These are phyloP conservation scores for Notechis scutatus DNA, from an alignment of 2,113 vertebrate genomes.

Conservation along the genomic window DNA sequence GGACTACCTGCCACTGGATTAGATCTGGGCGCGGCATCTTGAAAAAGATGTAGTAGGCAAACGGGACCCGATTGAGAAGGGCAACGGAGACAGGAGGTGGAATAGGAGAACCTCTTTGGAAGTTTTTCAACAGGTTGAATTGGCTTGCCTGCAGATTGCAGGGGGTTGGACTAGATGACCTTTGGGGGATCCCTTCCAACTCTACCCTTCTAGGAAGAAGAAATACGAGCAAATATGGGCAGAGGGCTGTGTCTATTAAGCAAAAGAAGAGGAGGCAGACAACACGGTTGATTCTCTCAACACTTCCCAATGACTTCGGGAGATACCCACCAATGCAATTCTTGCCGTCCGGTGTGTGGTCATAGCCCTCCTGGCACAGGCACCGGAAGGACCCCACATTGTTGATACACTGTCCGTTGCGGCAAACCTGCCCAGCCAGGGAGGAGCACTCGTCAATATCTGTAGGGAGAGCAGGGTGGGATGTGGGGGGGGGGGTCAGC, in stretches of 20 bases:
- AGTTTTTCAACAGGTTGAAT: neutral
- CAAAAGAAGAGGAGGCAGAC: neutral
- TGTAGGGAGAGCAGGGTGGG: slow-evolving; percentile 47
- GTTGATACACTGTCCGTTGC: slow-evolving; percentile 88
- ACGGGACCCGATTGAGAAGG: neutral
- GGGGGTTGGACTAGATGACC: neutral
- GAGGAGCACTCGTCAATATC: slow-evolving; percentile 86
- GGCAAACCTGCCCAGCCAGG: slow-evolving; percentile 85
- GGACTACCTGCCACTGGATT: neutral
- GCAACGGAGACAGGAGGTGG: neutral
- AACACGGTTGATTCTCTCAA: neutral
- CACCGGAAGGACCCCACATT: slow-evolving; percentile 89
- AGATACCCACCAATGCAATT: slow-evolving; percentile 84
- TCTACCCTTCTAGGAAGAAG: neutral
- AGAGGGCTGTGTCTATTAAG: neutral
- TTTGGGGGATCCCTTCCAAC: neutral
- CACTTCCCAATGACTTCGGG: rapidly evolving
- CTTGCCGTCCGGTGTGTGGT: slow-evolving; percentile 84
- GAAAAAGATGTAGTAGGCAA: neutral
- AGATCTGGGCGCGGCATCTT: neutral
- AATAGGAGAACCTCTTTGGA: neutral
- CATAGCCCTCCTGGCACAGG: slow-evolving; percentile 89
- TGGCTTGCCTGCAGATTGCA: neutral
- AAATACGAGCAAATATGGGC: neutral
- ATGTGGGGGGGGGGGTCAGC: neutral